phyloP scores from a whole-genome alignment of 2,888 invertebrate genomes.

The Scaptodrosophila latifasciaeformis region DNA sequence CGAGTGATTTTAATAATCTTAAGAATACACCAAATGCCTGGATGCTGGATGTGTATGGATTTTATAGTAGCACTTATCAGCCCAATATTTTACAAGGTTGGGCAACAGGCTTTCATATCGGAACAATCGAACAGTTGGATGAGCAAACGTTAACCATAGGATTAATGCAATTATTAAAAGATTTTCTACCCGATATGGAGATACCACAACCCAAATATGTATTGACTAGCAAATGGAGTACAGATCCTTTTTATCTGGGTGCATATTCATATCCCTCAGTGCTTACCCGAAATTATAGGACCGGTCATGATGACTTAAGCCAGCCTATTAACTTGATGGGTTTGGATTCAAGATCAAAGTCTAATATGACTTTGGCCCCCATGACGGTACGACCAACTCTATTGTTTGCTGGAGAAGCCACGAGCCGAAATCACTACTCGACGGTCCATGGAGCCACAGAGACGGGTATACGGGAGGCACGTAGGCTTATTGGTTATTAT shows the following conservation, averaged over 20 bases:
- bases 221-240: slow-evolving; percentile 79
- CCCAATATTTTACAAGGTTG: slow-evolving; percentile 80
- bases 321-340: slow-evolving; percentile 73
- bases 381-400: slow-evolving; percentile 75
- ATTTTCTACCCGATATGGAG: slow-evolving; percentile 47
- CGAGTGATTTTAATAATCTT: slow-evolving; percentile 70
- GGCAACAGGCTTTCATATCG: slow-evolving; percentile 79
- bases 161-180: slow-evolving; percentile 48
- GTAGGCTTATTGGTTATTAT: slow-evolving; percentile 75
- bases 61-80: slow-evolving; percentile 80
- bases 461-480: slow-evolving; percentile 82
- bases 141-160: slow-evolving; percentile 73
- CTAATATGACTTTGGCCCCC: not conserved
- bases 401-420: slow-evolving; percentile 82
- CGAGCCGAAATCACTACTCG: slow-evolving; percentile 79
- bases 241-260: slow-evolving; percentile 78
- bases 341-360: not conserved
- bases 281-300: slow-evolving; percentile 76
- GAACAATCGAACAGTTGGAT: slow-evolving; percentile 78
- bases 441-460: slow-evolving; percentile 84
- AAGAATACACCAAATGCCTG: slow-evolving; percentile 74
- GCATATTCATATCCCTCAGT: slow-evolving; percentile 80
- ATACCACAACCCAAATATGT: slow-evolving; percentile 48
- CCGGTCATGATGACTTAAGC: slow-evolving; percentile 76
- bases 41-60: slow-evolving; percentile 80